These are phyloP conservation scores for Mobula birostris DNA, from an alignment of 2,113 vertebrate species.

Conservation along the genomic window DNA sequence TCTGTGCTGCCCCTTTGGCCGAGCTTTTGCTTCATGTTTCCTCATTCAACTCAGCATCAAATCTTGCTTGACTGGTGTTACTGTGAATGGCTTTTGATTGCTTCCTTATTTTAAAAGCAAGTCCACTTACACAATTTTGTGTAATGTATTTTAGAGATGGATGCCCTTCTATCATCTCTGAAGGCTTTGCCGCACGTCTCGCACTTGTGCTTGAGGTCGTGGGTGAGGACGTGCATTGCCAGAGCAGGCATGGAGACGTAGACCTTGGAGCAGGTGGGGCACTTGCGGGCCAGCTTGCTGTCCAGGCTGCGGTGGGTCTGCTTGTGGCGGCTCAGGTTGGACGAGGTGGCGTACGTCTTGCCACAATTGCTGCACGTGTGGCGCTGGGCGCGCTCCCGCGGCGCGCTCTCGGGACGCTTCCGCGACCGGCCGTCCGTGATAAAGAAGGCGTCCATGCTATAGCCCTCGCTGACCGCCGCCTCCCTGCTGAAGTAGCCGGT, in stretches of 20 bases:
- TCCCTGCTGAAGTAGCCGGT: conserved; percentile 86
- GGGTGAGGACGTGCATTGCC: conserved; percentile 94
- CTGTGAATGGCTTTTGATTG: not conserved
- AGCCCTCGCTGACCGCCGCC: conserved; percentile 82
- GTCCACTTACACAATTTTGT: not conserved
- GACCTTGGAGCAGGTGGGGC: conserved; percentile 82
- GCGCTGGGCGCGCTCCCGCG: conserved; percentile 51
- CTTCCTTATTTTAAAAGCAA: not conserved
- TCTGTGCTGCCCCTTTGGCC: not conserved
- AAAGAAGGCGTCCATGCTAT: conserved; percentile 98
- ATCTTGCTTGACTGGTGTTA: not conserved
- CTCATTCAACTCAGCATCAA: not conserved
- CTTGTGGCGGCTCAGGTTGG: conserved; percentile 97
- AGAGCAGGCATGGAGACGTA: conserved; percentile 96
- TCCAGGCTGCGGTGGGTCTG: conserved; percentile 97
- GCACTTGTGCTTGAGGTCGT: conserved; percentile 97
- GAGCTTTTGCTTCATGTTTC: not conserved
- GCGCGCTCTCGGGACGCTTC: conserved; percentile 64
- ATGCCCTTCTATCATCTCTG: conserved; percentile 48
- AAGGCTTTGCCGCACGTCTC: conserved; percentile 94
- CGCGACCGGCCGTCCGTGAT: conserved; percentile 91
- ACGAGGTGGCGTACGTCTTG: conserved; percentile 93
- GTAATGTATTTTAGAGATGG: not conserved
- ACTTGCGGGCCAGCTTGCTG: conserved; percentile 95
- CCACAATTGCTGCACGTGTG: conserved; percentile 90